Evolutionary conservation across 2,113 vertebrate species (phyloP).

Genomic region (Dicaeum eximium): DNA sequence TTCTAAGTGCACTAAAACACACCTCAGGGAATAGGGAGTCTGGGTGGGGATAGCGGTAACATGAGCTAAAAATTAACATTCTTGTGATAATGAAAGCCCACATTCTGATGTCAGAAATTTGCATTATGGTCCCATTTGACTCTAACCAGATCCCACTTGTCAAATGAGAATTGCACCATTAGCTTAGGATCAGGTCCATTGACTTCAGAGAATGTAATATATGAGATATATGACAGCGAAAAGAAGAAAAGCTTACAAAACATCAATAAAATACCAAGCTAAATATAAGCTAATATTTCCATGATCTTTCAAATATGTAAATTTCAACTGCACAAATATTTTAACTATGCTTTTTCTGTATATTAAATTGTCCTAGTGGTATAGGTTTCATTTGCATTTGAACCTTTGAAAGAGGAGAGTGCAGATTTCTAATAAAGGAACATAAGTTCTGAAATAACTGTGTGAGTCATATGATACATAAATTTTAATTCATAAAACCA

Average conservation of each 20-base stretch:
- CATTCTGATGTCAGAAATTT: neutral
- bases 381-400: neutral
- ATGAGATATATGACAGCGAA: neutral
- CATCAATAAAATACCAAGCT: neutral
- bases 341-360: neutral
- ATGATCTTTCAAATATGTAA: neutral
- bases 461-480: neutral
- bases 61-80: neutral
- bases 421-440: neutral
- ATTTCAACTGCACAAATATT: neutral
- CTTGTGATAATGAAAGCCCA: neutral
- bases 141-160: neutral
- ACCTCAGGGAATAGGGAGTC: neutral
- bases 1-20: neutral
- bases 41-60: rapidly evolving
- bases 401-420: neutral
- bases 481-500: neutral
- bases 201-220: neutral
- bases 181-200: neutral
- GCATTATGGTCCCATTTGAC: neutral
- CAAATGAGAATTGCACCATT: conserved; percentile 10
- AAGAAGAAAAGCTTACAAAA: neutral
- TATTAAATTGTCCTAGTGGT: neutral
- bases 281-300: neutral
- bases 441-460: conserved; percentile 25